phyloP scores from a whole-genome alignment of 2,888 invertebrate genomes.

The Morpho helenor region DNA sequence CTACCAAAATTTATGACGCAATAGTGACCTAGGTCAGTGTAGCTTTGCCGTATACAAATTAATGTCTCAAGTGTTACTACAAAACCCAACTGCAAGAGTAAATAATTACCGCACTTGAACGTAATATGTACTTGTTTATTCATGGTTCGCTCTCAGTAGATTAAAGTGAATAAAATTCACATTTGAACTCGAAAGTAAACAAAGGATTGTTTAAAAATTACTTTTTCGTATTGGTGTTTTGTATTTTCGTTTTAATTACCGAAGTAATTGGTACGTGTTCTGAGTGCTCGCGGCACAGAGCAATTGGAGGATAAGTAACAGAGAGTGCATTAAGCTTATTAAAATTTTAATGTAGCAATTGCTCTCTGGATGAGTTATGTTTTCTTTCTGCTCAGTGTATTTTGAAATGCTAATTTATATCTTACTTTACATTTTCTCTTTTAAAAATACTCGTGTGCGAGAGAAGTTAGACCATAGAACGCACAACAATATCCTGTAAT shows the following conservation, averaged over 20 bases:
- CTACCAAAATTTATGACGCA: too few species aligned
- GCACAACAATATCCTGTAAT: too few species aligned
- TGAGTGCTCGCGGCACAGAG: constrained; percentile 15
- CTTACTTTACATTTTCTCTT: background rate
- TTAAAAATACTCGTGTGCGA: too few species aligned
- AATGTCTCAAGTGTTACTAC: too few species aligned
- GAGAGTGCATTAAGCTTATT: constrained; percentile 11
- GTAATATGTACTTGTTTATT: background rate
- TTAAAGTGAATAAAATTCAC: constrained; percentile 15
- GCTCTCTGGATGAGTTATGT: constrained; percentile 6
- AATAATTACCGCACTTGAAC: too few species aligned
- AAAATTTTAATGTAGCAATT: constrained; percentile 10
- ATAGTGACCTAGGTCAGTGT: too few species aligned
- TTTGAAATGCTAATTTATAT: background rate
- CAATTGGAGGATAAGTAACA: constrained; percentile 5
- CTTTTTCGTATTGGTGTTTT: constrained; percentile 22
- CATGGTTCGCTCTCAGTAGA: constrained; percentile 4
- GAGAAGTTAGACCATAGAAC: too few species aligned
- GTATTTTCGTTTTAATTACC: constrained; percentile 26
- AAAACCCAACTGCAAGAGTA: too few species aligned
- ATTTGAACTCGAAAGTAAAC: constrained; percentile 12
- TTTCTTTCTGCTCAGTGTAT: background rate
- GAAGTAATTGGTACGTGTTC: constrained; percentile 21
- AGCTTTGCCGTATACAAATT: too few species aligned
- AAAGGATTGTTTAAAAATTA: constrained; percentile 20